Conservation (phyloP, 2,888 invertebrate genomes). For the Caenorhabditis afra region DNA sequence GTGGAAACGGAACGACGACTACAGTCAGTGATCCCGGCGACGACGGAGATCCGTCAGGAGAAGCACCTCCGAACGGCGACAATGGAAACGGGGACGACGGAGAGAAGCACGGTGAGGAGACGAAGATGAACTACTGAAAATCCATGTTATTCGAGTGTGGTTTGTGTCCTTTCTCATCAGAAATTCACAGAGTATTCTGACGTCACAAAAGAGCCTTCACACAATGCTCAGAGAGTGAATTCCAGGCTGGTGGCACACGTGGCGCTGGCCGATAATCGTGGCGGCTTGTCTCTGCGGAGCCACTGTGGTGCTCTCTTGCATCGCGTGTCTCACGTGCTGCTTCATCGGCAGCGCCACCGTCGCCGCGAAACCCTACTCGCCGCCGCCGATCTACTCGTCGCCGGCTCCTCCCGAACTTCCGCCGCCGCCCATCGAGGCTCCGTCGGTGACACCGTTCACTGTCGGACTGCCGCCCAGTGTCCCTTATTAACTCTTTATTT, state of each 20-base stretch:
- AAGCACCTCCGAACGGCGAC: not conserved
- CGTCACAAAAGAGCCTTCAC: not conserved
- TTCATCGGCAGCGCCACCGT: conserved; percentile 47
- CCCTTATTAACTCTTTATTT: conserved; percentile 32
- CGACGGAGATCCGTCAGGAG: conserved; percentile 12
- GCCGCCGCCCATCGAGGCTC: conserved; percentile 47
- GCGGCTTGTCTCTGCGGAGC: conserved; percentile 30
- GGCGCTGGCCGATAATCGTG: conserved; percentile 48
- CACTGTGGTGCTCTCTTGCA: conserved; percentile 9
- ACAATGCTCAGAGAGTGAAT: not conserved
- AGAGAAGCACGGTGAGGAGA: not conserved
- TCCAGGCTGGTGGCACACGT: conserved; percentile 51
- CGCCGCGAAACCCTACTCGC: conserved; percentile 34
- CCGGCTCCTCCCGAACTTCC: conserved; percentile 48
- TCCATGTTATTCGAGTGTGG: not conserved
- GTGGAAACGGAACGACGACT: conserved; percentile 14
- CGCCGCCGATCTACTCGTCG: conserved; percentile 53
- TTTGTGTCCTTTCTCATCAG: not conserved
- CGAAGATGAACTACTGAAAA: not conserved
- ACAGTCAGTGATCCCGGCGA: not conserved
- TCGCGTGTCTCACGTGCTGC: conserved; percentile 41
- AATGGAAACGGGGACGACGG: conserved; percentile 1
- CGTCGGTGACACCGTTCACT: conserved; percentile 44
- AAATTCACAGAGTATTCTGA: not conserved
- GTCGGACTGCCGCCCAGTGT: conserved; percentile 52